A percentile compares a stretch with the other conserved stretches of the same genome.
These are phyloP conservation scores for Cheumatopsyche charites DNA, from an alignment of 1,140 invertebrate genomes.

Conservation along the genomic window DNA sequence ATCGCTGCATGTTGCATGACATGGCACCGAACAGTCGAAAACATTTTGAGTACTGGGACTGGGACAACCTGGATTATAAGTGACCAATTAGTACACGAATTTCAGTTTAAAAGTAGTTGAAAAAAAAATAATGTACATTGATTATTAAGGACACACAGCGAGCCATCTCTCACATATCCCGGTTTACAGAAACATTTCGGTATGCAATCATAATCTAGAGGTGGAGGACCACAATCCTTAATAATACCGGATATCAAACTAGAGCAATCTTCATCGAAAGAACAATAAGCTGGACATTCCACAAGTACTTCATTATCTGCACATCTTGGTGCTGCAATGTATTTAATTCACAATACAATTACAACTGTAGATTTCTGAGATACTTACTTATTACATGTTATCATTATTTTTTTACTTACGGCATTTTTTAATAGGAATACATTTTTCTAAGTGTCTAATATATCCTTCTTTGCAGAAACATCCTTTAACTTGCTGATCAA, in stretches of 20 bases:
- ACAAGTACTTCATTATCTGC: constrained; percentile 5
- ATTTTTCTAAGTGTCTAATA: constrained; percentile 1
- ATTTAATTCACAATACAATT: background rate
- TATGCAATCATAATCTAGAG: background rate
- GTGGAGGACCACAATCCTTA: constrained; percentile 1
- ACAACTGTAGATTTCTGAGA: no score
- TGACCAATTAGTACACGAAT: background rate
- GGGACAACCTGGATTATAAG: background rate
- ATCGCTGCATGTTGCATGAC: background rate
- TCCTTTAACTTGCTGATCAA: background rate
- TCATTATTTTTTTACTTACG: background rate
- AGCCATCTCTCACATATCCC: background rate
- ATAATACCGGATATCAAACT: background rate
- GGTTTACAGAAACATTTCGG: constrained; percentile 15
- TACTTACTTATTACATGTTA: background rate
- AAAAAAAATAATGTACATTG: background rate
- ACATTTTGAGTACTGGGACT: constrained; percentile 10
- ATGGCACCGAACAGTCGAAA: background rate
- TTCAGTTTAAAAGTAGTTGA: no score
- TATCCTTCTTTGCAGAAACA: constrained; percentile 28
- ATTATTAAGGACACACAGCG: background rate
- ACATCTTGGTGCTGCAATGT: constrained; percentile 8
- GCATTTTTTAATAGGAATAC: constrained; percentile 6
- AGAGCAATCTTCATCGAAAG: constrained; percentile 1
- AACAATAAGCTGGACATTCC: constrained; percentile 17